Evolutionary conservation across 2,888 invertebrate species (phyloP).

Genomic region (Hermaeophaga mercurialis): DNA sequence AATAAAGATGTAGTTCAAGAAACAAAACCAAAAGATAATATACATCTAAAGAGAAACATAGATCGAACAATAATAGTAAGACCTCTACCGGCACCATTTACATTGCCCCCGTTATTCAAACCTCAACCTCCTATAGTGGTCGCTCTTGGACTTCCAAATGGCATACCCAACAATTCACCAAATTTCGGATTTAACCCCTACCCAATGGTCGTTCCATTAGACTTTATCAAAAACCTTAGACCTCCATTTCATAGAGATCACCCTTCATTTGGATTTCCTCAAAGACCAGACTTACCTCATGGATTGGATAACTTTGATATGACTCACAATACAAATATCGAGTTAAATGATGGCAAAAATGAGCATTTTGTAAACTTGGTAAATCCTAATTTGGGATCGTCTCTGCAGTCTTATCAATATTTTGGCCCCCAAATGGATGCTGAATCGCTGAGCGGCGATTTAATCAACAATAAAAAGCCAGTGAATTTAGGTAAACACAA

Average conservation of each 20-base stretch:
- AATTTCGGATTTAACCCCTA: not conserved
- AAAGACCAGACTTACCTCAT: not conserved
- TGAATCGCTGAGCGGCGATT: not conserved
- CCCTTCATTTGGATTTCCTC: not conserved
- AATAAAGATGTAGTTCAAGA: not conserved
- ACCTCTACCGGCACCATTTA: not conserved
- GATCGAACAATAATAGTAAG: not conserved
- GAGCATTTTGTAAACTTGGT: not conserved
- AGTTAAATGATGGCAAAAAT: not conserved
- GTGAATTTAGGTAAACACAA: not conserved
- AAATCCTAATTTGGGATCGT: not conserved
- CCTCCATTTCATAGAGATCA: no score
- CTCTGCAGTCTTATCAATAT: not conserved
- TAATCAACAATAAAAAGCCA: not conserved
- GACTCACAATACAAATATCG: not conserved
- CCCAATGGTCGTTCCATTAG: not conserved
- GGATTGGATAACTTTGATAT: not conserved
- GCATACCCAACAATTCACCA: not conserved
- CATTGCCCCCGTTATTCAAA: not conserved
- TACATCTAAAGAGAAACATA: not conserved
- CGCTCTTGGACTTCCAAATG: not conserved
- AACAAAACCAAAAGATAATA: not conserved
- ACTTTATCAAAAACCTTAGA: not conserved
- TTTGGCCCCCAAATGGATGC: not conserved
- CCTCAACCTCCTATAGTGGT: not conserved